Conservation (phyloP, 2,888 invertebrate species). For the Teinopalpus imperialis region DNA sequence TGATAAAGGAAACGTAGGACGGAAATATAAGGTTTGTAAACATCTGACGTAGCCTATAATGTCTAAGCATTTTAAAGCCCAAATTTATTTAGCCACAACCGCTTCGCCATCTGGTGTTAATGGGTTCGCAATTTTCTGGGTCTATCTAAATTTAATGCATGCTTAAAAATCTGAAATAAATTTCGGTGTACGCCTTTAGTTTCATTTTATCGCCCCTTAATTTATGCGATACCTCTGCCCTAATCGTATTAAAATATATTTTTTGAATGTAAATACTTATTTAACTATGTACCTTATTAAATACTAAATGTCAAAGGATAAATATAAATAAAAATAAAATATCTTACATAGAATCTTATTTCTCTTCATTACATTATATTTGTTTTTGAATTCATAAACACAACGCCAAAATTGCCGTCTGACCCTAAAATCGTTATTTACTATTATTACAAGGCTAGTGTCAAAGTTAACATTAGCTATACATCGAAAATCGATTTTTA, state of each 20-base stretch:
- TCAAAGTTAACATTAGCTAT: slow-evolving; percentile 21
- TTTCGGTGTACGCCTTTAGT: slow-evolving; percentile 1
- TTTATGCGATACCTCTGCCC: no score
- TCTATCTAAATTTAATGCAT: slow-evolving; percentile 5
- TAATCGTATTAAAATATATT: no score
- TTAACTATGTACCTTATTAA: no score
- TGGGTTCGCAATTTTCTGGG: slow-evolving; percentile 2
- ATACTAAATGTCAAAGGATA: no score
- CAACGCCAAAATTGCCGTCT: not conserved
- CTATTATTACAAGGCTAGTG: slow-evolving; percentile 15
- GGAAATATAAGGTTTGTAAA: no score
- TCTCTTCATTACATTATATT: no score
- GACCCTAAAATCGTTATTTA: slow-evolving; percentile 12
- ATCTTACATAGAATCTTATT: no score
- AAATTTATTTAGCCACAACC: slow-evolving; percentile 10
- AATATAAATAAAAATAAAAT: no score
- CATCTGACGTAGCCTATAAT: no score
- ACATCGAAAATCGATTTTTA: slow-evolving; percentile 25
- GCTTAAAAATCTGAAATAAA: slow-evolving; percentile 1
- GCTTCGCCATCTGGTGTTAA: slow-evolving; percentile 1
- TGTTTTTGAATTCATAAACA: no score
- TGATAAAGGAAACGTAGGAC: not conserved
- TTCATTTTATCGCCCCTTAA: no score
- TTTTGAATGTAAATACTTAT: no score
- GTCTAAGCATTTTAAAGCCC: not conserved